Percentiles rank a stretch among this genome's conserved stretches.
Conservation (phyloP, 2,888 invertebrate genomes). For the Acronicta psi region DNA sequence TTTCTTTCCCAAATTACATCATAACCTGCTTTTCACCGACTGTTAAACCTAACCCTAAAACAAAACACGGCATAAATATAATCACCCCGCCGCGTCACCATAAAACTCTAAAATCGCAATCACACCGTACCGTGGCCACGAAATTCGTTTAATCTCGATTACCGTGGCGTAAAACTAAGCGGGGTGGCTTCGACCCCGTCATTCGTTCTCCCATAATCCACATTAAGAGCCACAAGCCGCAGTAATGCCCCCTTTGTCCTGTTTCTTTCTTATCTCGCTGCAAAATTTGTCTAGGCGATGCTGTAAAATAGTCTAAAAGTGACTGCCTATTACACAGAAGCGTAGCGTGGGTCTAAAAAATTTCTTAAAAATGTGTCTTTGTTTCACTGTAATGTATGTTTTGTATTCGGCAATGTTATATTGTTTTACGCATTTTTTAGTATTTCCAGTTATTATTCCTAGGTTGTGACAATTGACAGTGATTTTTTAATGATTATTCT, state of each 20-base stretch:
- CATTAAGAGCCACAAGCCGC: conserved; percentile 78
- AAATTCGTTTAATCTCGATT: conserved; percentile 82
- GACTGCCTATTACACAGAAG: conserved; percentile 65
- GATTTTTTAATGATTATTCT: too few species aligned
- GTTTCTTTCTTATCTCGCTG: conserved; percentile 86
- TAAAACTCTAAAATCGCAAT: conserved; percentile 54
- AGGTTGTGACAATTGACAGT: too few species aligned
- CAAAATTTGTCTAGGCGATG: conserved; percentile 88
- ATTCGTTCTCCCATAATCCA: conserved; percentile 80
- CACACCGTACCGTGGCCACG: conserved; percentile 61
- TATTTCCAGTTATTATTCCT: too few species aligned
- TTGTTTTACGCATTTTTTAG: too few species aligned
- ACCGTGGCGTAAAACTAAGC: conserved; percentile 76
- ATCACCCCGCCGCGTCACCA: conserved; percentile 1
- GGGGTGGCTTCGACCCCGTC: conserved; percentile 69
- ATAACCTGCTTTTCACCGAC: not conserved
- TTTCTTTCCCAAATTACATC: too few species aligned
- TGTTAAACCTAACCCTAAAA: not conserved
- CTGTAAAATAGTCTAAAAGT: conserved; percentile 80
- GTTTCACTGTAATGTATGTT: not conserved
- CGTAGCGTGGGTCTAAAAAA: conserved; percentile 23
- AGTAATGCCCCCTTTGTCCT: conserved; percentile 81
- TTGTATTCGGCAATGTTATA: too few species aligned
- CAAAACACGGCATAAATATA: conserved; percentile 4
- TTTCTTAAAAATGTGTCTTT: too few species aligned